Percentiles rank a stretch among this genome's conserved stretches.
Conservation (phyloP, 1,140 invertebrate genomes). For the Trichoplusia ni region DNA sequence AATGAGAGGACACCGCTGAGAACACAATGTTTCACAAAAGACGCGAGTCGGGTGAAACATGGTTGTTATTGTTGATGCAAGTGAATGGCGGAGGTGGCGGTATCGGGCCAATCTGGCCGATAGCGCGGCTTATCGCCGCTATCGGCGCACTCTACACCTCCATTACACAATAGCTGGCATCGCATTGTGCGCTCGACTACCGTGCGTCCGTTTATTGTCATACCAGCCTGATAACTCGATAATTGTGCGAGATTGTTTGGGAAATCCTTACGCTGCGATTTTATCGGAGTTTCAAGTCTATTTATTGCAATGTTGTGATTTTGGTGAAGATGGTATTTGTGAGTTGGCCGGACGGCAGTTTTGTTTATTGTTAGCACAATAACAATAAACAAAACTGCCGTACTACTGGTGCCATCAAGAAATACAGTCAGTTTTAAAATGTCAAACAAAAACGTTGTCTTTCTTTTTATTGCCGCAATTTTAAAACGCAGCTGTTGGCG, state of each 20-base stretch:
- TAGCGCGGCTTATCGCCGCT: conserved; percentile 15
- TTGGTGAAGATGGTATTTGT: neutral
- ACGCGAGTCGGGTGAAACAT: no score
- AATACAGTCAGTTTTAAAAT: no score
- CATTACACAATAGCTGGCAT: conserved; percentile 22
- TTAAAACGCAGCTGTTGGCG: neutral
- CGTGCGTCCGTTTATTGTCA: conserved; percentile 20
- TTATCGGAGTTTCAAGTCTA: conserved; percentile 1
- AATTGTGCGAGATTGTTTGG: conserved; percentile 4
- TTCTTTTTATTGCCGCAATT: neutral
- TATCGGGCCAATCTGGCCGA: conserved; percentile 20
- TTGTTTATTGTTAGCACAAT: no score
- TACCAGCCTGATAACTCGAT: conserved; percentile 8
- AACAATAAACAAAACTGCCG: no score
- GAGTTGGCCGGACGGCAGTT: no score
- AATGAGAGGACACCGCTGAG: no score
- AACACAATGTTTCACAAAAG: no score
- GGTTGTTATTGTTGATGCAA: conserved; percentile 11
- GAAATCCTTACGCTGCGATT: conserved; percentile 6
- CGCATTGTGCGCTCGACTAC: conserved; percentile 9
- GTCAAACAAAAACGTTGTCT: no score
- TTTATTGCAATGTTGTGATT: neutral
- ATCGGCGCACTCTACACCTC: conserved; percentile 8
- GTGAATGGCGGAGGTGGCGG: neutral
- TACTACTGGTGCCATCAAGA: no score